Evolutionary conservation across 1,140 invertebrate species (phyloP).

Genomic region (Drosophila grimshawi): DNA sequence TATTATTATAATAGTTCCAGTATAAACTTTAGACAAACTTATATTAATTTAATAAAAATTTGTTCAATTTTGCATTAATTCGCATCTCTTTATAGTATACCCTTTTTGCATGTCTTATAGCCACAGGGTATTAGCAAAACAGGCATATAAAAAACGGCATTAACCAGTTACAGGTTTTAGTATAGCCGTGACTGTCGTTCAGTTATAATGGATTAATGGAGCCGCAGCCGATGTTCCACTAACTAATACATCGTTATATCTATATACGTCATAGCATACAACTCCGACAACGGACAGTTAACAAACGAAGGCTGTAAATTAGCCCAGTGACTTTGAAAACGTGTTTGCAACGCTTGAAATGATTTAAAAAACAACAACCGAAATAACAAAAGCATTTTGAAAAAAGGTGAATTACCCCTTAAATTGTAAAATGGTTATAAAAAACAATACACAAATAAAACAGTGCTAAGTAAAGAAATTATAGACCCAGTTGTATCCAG

Average conservation of each 20-base stretch:
- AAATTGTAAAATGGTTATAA: background rate
- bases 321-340: conserved; percentile 39
- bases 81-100: background rate
- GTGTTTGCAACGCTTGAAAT: conserved; percentile 42
- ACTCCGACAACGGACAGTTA: conserved; percentile 14
- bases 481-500: background rate
- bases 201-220: conserved; percentile 45
- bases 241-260: conserved; percentile 8
- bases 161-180: conserved; percentile 40
- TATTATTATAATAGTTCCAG: too few species aligned
- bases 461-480: background rate
- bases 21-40: too few species aligned
- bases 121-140: background rate
- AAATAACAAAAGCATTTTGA: background rate
- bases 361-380: conserved; percentile 30
- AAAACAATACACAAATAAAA: conserved; percentile 16
- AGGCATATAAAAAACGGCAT: conserved; percentile 24
- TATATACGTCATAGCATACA: conserved; percentile 18
- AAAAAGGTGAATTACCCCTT: conserved; percentile 63
- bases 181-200: conserved; percentile 49
- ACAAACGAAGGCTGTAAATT: conserved; percentile 35
- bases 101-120: background rate
- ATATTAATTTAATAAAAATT: background rate
- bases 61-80: too few species aligned
- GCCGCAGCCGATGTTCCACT: conserved; percentile 36